Conservation (phyloP, 2,888 invertebrate genomes). For the Clistopyga incitator region DNA sequence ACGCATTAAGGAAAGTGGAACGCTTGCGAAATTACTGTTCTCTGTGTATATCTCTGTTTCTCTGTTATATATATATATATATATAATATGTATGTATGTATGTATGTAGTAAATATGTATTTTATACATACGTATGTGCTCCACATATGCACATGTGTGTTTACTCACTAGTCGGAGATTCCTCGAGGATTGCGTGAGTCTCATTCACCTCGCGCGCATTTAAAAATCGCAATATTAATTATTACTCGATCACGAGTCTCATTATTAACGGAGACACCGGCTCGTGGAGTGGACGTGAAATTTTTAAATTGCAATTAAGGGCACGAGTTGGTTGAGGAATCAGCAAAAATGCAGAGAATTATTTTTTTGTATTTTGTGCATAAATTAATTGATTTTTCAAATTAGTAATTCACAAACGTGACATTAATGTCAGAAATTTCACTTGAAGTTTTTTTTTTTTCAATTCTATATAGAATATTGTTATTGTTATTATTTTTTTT, state of each 20-base stretch:
- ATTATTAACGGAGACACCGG: not conserved
- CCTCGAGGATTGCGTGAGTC: conserved; percentile 20
- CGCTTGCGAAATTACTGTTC: conserved; percentile 61
- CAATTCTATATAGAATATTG: not conserved
- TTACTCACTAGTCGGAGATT: too few relatives aligned
- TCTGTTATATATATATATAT: not conserved
- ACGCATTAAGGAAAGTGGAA: conserved; percentile 66
- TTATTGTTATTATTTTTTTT: too few relatives aligned
- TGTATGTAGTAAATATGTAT: conserved; percentile 14
- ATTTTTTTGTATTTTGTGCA: too few relatives aligned
- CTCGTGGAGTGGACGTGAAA: too few relatives aligned
- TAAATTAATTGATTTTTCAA: too few relatives aligned
- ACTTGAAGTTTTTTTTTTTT: not conserved
- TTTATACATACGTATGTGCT: not conserved
- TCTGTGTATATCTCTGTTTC: conserved; percentile 42
- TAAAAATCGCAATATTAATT: conserved; percentile 32
- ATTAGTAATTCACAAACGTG: too few relatives aligned
- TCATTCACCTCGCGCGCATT: conserved; percentile 43
- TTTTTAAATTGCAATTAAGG: too few relatives aligned
- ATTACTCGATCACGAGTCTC: conserved; percentile 13
- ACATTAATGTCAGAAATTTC: too few relatives aligned
- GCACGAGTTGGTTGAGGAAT: too few relatives aligned
- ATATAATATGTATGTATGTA: not conserved
- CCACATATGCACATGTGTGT: not conserved
- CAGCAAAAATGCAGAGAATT: too few relatives aligned